Conservation (phyloP, 2,797 vertebrate species). For the Microcaecilia unicolor region DNA sequence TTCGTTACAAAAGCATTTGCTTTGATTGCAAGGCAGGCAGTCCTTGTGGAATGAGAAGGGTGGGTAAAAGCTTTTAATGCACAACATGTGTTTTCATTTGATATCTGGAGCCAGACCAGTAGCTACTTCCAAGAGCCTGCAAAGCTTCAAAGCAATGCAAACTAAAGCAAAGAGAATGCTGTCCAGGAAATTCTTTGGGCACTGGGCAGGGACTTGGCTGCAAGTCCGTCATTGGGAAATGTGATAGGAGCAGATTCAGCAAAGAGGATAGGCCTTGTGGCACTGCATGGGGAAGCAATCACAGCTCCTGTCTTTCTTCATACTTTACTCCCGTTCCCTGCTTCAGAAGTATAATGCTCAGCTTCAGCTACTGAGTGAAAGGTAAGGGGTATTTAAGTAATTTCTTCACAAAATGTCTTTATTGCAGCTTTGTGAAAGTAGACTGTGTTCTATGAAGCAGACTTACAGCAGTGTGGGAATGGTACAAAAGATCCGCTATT, state of each 20-base stretch:
- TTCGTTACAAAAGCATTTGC: too few species aligned
- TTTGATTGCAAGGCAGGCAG: too few species aligned
- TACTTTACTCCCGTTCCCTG: constrained; percentile 19
- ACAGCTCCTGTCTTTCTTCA: constrained; percentile 29
- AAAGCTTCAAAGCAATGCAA: constrained; percentile 59
- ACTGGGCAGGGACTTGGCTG: constrained; percentile 76
- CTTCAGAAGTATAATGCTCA: constrained; percentile 1
- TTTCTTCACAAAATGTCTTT: constrained; percentile 7
- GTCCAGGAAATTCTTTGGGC: constrained; percentile 81
- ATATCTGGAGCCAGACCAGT: constrained; percentile 68
- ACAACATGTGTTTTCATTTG: constrained; percentile 63
- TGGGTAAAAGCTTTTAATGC: constrained; percentile 31
- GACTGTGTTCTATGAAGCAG: too few species aligned
- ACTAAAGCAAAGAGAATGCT: constrained; percentile 59
- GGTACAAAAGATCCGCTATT: too few species aligned
- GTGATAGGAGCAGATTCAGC: constrained; percentile 70
- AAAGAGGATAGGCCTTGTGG: constrained; percentile 65
- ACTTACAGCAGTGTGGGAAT: too few species aligned
- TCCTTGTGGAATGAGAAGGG: too few species aligned
- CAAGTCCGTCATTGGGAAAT: constrained; percentile 77
- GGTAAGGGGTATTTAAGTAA: constrained; percentile 59
- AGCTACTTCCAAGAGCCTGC: constrained; percentile 59
- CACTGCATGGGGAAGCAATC: constrained; percentile 22
- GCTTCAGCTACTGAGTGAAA: constrained; percentile 28
- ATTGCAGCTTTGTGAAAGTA: too few species aligned